Conservation (phyloP, 2,113 vertebrate species). For the Bungarus multicinctus region DNA sequence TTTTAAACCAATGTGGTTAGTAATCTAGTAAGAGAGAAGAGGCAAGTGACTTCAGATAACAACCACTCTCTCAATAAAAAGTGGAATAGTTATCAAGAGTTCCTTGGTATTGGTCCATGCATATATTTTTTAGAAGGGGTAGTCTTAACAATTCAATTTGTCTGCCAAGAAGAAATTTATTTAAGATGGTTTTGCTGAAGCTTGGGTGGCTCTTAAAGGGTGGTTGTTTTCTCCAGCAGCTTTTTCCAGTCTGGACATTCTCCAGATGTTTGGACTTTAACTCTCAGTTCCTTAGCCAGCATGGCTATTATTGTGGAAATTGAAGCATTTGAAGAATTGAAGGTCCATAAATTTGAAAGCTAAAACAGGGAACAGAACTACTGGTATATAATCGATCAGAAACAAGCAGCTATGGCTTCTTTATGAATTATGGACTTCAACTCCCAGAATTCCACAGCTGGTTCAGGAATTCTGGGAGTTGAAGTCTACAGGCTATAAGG, state of each 20-base stretch:
- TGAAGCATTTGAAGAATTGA: not conserved
- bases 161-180: not conserved
- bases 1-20: not conserved
- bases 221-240: not conserved
- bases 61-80: not conserved
- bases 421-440: too few relatives aligned
- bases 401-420: too few relatives aligned
- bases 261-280: not conserved
- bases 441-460: too few relatives aligned
- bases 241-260: not conserved
- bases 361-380: not conserved
- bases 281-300: not conserved
- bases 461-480: too few relatives aligned
- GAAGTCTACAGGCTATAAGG: too few relatives aligned
- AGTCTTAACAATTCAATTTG: not conserved
- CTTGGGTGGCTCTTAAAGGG: not conserved
- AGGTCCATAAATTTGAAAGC: not conserved
- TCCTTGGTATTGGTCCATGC: not conserved
- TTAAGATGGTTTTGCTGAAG: not conserved
- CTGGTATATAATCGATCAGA: not conserved
- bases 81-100: not conserved
- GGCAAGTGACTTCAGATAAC: not conserved
- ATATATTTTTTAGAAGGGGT: not conserved
- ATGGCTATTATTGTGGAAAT: not conserved
- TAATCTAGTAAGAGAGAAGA: not conserved